These are phyloP conservation scores for Nyctalus aviator DNA, from an alignment of 2,797 vertebrate genomes.

Conservation along the genomic window DNA sequence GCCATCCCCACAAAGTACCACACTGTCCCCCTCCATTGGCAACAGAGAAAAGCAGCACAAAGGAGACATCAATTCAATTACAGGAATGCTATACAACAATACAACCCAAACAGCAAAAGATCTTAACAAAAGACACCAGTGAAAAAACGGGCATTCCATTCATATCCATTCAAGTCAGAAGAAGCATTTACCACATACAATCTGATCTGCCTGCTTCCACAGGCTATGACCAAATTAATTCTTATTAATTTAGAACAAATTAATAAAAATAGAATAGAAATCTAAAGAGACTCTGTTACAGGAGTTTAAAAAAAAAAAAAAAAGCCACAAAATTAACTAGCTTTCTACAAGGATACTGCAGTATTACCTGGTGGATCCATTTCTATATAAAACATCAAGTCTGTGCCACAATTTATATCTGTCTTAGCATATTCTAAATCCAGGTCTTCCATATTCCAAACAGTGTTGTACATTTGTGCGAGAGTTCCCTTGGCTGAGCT, in stretches of 20 bases:
- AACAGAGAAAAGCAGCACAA: conserved; percentile 73
- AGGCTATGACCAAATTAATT: conserved; percentile 71
- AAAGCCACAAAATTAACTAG: conserved; percentile 81
- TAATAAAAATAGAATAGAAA: conserved; percentile 79
- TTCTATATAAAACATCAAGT: conserved; percentile 93
- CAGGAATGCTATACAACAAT: conserved; percentile 55
- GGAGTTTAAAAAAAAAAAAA: conserved; percentile 77
- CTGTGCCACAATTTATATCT: conserved; percentile 88
- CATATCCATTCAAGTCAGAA: conserved; percentile 83
- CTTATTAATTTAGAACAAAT: conserved; percentile 75
- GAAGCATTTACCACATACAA: conserved; percentile 85
- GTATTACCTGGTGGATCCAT: conserved; percentile 91
- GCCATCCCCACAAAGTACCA: conserved; percentile 72
- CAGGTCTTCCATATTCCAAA: conserved; percentile 90
- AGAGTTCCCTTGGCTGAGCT: conserved; percentile 88
- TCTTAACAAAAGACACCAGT: conserved; percentile 81
- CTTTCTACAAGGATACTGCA: conserved; percentile 82
- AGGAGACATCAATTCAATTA: conserved; percentile 64
- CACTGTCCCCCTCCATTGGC: conserved; percentile 63
- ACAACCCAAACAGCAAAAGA: conserved; percentile 66
- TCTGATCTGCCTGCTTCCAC: conserved; percentile 78
- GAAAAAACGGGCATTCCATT: conserved; percentile 78
- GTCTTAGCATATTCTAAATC: conserved; percentile 89
- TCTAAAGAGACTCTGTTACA: conserved; percentile 72
- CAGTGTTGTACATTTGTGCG: conserved; percentile 90